Base-by-base conservation (phyloP, 2,888 invertebrate genomes). In the Norana najaformis region DNA sequence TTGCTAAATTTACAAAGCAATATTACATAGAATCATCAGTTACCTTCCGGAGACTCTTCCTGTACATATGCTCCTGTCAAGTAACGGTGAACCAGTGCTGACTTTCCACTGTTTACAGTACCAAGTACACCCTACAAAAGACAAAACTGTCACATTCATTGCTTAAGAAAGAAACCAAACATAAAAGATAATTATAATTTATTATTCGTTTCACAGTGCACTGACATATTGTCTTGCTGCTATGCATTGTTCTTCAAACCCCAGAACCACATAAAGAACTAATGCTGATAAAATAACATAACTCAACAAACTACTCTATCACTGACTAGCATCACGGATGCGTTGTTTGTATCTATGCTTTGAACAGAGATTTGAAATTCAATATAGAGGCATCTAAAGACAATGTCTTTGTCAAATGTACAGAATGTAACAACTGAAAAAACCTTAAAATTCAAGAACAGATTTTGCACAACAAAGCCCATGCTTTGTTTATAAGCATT, bases 11-110 rank as follows among this genome's bases (percentile, higher is more conserved):
- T 69, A n/a, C 11, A 69, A 11, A 69, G 30, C 69, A n/a, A 69
- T 69, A 69, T n/a, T 8, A n/a, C n/a, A 69, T n/a, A 69, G 69
- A 69, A n/a, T 69, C n/a, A 39, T 88, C 38, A 6, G 35, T 37
- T 92, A 95, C 96, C 99, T 96, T 99, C 99, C 39, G 99, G 99
- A 91, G 98, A 98, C 95, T 99, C 99, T 98, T 99, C 95, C 94
- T 98, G 98, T 97, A 99, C 98, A 95, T 98, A 99, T 82, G 98
- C 97, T 91, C 99, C 99, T 91, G 99, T 99, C 93, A 99, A 96
- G 95, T 99, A 99, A 90, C 99, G 97, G 96, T 99, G 99, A 90
- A 99, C 99, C 93, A 99, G 96, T 36, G 99, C 98, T 30, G 98
- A 99, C 95, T 99, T 99, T 90, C 99, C 99, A 91, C 98, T 98